Evolutionary conservation across 2,113 vertebrate genomes (phyloP).

Genomic region (Erythrolamprus reginae): DNA sequence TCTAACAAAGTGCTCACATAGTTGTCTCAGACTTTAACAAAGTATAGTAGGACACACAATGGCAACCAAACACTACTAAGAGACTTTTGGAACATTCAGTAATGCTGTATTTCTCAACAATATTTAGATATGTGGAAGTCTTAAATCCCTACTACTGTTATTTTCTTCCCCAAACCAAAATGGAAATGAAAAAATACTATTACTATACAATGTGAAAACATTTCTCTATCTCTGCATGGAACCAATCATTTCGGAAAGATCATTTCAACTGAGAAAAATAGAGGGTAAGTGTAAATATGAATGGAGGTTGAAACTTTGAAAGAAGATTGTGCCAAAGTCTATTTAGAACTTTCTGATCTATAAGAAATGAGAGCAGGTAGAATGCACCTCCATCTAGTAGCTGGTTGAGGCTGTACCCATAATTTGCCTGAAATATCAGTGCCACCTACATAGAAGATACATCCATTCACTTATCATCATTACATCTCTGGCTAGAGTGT

Average conservation of each 20-base stretch:
- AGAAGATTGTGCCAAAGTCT: conserved; percentile 67
- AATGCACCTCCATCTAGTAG: background rate
- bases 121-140: background rate
- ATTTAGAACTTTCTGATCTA: conserved; percentile 61
- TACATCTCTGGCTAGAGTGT: background rate
- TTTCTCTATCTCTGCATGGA: conserved; percentile 72
- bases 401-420: background rate
- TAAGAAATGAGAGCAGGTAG: conserved; percentile 36
- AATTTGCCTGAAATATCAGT: background rate
- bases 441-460: background rate
- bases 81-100: conserved; percentile 37
- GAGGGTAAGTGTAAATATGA: conserved; percentile 73
- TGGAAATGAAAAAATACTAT: conserved; percentile 46
- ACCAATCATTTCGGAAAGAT: conserved; percentile 75
- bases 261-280: conserved; percentile 73
- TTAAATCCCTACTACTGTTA: conserved; percentile 29
- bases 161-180: conserved; percentile 32
- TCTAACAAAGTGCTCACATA: conserved; percentile 27
- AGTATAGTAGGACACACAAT: conserved; percentile 35
- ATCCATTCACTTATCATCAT: background rate
- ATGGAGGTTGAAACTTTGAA: conserved; percentile 69
- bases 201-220: conserved; percentile 62
- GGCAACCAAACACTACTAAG: background rate
- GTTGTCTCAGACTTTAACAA: conserved; percentile 37
- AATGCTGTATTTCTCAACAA: conserved; percentile 23